Evolutionary conservation across 2,797 vertebrate genomes (phyloP).

Genomic region (Tiaroga cobitis): DNA sequence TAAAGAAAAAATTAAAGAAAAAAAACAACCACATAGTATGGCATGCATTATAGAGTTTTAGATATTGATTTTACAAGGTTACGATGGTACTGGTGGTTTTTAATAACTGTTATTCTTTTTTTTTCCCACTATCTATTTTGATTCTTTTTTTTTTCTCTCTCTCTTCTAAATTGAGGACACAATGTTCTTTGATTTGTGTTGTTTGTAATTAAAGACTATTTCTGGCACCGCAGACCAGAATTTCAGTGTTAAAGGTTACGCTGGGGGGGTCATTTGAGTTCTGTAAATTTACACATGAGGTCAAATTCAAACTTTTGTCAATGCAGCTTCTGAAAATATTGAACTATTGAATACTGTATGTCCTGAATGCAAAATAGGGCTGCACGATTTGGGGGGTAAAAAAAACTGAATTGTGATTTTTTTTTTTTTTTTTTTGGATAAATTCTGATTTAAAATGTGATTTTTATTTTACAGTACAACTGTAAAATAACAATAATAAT

Average conservation of each 20-base stretch:
- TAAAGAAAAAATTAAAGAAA: conserved; percentile 51
- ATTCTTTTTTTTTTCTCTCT: conserved; percentile 54
- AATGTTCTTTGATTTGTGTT: conserved; percentile 81
- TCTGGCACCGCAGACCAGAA: conserved; percentile 72
- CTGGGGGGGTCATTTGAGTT: conserved; percentile 32
- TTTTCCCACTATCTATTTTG: conserved; percentile 71
- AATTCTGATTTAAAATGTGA: neutral
- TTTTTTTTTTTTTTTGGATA: no score
- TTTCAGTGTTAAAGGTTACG: conserved; percentile 46
- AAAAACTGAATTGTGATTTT: conserved; percentile 2
- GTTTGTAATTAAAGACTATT: conserved; percentile 78
- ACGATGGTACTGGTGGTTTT: conserved; percentile 79
- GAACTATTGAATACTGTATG: neutral
- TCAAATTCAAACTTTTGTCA: conserved; percentile 63
- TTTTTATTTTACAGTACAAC: neutral
- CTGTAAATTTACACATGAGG: conserved; percentile 54
- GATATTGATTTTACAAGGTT: conserved; percentile 76
- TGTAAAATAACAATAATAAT: neutral
- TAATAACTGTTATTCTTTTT: conserved; percentile 71
- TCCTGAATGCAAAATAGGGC: conserved; percentile 14
- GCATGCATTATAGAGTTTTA: conserved; percentile 81
- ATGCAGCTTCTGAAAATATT: conserved; percentile 26
- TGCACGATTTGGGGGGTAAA: neutral
- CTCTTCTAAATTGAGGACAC: conserved; percentile 72
- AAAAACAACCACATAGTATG: conserved; percentile 72